phyloP scores from a whole-genome alignment of 2,888 invertebrate genomes.

The Schizotus pectinicornis region DNA sequence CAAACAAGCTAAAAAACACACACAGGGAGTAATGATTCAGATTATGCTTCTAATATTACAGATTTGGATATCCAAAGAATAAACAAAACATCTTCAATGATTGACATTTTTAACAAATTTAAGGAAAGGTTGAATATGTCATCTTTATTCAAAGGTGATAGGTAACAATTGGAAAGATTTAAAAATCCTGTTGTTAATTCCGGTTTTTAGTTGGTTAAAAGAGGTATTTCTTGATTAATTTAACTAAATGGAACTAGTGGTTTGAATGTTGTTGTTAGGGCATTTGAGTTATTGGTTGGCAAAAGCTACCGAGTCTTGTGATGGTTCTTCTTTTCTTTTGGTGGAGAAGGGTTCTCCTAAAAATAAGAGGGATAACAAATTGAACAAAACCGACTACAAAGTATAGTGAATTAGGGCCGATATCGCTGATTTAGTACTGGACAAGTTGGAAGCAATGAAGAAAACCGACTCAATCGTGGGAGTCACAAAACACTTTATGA shows the following conservation, averaged over 20 bases:
- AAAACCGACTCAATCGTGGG: slow-evolving; percentile 67
- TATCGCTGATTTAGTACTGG: slow-evolving; percentile 77
- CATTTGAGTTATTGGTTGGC: slow-evolving; percentile 81
- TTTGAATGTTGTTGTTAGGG: slow-evolving; percentile 60
- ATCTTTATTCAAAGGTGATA: slow-evolving; percentile 45
- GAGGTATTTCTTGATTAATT: slow-evolving; percentile 62
- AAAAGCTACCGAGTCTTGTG: slow-evolving; percentile 61
- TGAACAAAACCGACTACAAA: slow-evolving; percentile 58
- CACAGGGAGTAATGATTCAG: slow-evolving; percentile 58
- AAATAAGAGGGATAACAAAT: slow-evolving; percentile 57
- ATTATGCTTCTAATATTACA: slow-evolving; percentile 46
- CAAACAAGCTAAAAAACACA: slow-evolving; percentile 59
- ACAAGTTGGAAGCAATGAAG: slow-evolving; percentile 61
- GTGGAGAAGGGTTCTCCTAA: slow-evolving; percentile 82
- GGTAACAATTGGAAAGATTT: slow-evolving; percentile 38
- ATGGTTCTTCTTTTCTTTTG: slow-evolving; percentile 67
- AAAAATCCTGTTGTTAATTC: slow-evolving; percentile 11
- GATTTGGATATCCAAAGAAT: slow-evolving; percentile 61
- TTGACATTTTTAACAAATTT: slow-evolving; percentile 68
- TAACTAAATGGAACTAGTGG: not conserved
- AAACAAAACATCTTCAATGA: slow-evolving; percentile 76
- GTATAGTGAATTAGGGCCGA: slow-evolving; percentile 77
- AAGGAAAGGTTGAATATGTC: slow-evolving; percentile 62
- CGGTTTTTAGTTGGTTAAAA: slow-evolving; percentile 49
- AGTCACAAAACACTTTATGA: slow-evolving; percentile 87